Evolutionary conservation across 2,888 invertebrate genomes (phyloP).

Genomic region (Cosmia trapezina): DNA sequence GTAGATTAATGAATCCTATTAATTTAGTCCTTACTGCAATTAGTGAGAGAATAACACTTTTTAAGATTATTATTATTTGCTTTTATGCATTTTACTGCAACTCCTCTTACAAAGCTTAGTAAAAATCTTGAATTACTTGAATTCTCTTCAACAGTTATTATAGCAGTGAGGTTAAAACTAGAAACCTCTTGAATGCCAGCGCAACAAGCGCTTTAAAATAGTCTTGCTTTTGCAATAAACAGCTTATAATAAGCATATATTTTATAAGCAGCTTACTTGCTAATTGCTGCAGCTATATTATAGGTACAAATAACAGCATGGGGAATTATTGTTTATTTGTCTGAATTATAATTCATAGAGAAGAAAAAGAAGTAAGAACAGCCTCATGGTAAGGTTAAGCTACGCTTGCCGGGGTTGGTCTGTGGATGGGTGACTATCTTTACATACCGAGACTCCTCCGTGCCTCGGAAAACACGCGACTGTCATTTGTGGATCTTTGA

Average conservation of each 20-base stretch:
- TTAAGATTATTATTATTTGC: not conserved
- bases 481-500: too few relatives aligned
- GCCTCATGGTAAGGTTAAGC: too few relatives aligned
- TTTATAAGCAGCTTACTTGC: conserved; percentile 7
- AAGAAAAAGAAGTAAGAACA: too few relatives aligned
- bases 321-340: not conserved
- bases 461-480: too few relatives aligned
- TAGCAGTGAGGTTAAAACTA: not conserved
- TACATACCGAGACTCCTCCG: too few relatives aligned
- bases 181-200: not conserved
- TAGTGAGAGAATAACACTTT: too few relatives aligned
- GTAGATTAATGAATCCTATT: too few relatives aligned
- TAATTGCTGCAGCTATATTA: not conserved
- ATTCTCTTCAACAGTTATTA: not conserved
- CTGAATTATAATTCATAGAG: not conserved
- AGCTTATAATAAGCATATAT: not conserved
- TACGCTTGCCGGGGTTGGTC: too few relatives aligned
- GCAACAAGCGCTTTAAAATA: not conserved
- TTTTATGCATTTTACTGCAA: not conserved
- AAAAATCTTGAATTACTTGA: not conserved
- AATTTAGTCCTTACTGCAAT: not conserved
- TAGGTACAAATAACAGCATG: too few relatives aligned
- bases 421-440: too few relatives aligned
- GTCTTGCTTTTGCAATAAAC: not conserved
- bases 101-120: not conserved